These are phyloP conservation scores for Meloidogyne exigua DNA, from an alignment of 1,140 invertebrate genomes.

Conservation along the genomic window DNA sequence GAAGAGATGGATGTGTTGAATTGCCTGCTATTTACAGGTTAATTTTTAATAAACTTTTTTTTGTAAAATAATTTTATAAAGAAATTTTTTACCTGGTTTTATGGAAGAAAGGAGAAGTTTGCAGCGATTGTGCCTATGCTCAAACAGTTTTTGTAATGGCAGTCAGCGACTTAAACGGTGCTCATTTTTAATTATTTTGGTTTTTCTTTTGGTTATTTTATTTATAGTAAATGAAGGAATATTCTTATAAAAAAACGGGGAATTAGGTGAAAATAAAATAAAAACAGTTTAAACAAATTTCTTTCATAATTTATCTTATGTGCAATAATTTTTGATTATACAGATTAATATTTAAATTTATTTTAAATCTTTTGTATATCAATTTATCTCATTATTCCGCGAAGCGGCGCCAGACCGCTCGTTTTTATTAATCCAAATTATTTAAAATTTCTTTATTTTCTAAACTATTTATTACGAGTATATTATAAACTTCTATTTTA, in stretches of 20 bases:
- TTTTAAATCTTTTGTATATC: too few species aligned
- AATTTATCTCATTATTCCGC: too few species aligned
- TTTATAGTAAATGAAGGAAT: background rate
- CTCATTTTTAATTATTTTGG: background rate
- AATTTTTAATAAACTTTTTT: background rate
- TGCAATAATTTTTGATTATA: too few species aligned
- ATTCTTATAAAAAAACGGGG: background rate
- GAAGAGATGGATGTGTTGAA: constrained; percentile 31
- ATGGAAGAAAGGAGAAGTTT: constrained; percentile 30
- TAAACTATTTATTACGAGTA: too few species aligned
- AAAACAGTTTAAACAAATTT: too few species aligned
- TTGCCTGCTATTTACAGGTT: constrained; percentile 25
- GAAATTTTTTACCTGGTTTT: constrained; percentile 29
- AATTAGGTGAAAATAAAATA: too few species aligned
- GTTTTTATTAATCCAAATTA: too few species aligned
- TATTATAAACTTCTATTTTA: too few species aligned
- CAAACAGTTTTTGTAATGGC: constrained; percentile 23
- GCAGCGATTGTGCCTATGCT: constrained; percentile 32
- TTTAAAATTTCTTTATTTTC: too few species aligned
- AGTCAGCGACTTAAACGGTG: background rate
- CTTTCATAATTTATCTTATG: too few species aligned
- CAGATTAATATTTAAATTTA: too few species aligned
- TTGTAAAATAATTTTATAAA: background rate
- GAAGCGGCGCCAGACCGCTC: too few species aligned
- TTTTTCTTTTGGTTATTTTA: background rate